Base-by-base conservation (phyloP, 1,140 invertebrate genomes). In the Achatina immaculata region DNA sequence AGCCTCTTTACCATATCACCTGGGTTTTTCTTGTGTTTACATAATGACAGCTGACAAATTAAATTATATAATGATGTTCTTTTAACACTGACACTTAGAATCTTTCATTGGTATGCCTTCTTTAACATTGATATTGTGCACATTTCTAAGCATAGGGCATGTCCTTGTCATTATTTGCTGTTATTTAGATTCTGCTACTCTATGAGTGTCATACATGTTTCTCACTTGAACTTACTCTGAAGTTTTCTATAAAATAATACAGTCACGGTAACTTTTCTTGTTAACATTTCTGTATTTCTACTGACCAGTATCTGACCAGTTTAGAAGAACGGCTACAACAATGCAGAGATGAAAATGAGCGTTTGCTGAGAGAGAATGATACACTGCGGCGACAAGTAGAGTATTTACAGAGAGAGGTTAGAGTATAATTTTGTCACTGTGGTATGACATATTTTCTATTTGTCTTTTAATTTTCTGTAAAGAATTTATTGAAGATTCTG, bases 301-400 rank as follows among this genome's bases (percentile, higher is more conserved):
- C 6, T 9, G 24, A 36, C 6, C 84, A 91, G 89, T 97, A 97
- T 89, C 93, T 98, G 16, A 93, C 94, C 48, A 93, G 94, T 0
- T 90, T 98, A 74, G 96, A 98, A 88, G 93, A 93, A 68, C 93
- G 94, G 87, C 91, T 97, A 42, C 91, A 93, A 43, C 93, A 94
- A 55, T 93, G 96, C 28, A 93, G 94, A 81, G 92, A 93, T 78
- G 95, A 96, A 90, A 96, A 97, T 90, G 90, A 92, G 21, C 92
- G 93, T 83, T 88, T 98, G 36, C 94, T 94, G 90, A 89, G 92
- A 78, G 96, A 95, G 92, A 94, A 93, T 91, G 81, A 87, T 19
- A 78, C 84, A 21, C 83, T 93, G 69, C 91, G 89, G 84, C 82
- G 83, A 79, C 88, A 89, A 84, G 72, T 93, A 11, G 69, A 84